Base-by-base conservation (phyloP, 2,888 invertebrate species). In the Xanthorhoe designata region DNA sequence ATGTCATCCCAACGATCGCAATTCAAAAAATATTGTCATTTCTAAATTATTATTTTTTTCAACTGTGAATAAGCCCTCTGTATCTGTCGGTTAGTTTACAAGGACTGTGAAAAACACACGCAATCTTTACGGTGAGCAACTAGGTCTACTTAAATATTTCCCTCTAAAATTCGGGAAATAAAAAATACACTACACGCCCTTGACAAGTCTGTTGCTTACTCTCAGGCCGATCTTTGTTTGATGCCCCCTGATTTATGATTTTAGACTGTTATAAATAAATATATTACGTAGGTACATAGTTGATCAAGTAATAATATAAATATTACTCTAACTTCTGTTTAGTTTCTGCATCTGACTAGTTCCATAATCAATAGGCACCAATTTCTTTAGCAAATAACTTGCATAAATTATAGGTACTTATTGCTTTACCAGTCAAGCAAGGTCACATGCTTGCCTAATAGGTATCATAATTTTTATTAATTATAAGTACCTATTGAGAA, bases 1-100 rank as follows among this genome's bases (percentile, higher is more conserved):
- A 70, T 72, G 72, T 66, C 66, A 66, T 55, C 52, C 51, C 38
- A 68, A 63, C 64, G 67, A 70, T 61, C 67, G 59, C 51, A 68
- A 59, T 69, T 70, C 60, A 62, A 66, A 69, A 65, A 52, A 51
- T 42, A 45, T 70, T 71, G 69, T 64, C 62, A 69, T 10, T 64
- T 63, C 19, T 24, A 29, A 58, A 29, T 19, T 17, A 42, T 17
- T 53, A 29, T 55, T 51, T 54, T 61, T 58, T 58, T 17, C 47
- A 17, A 47, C 47, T 15, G 47, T 17, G 17, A 47, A 15, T 47
- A 47, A 4, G 17, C 8, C 17, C 47, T 47, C 10, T 1, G 38
- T 47, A 15, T 45, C 17, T 47, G 15, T 15, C 15, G 17, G 17
- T 47, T 47, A 47, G n/a, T 17, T 17, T 47, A 2, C 7, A 17